These are phyloP conservation scores for Acanthurus tractus DNA, from an alignment of 2,797 vertebrate genomes.

Conservation along the genomic window DNA sequence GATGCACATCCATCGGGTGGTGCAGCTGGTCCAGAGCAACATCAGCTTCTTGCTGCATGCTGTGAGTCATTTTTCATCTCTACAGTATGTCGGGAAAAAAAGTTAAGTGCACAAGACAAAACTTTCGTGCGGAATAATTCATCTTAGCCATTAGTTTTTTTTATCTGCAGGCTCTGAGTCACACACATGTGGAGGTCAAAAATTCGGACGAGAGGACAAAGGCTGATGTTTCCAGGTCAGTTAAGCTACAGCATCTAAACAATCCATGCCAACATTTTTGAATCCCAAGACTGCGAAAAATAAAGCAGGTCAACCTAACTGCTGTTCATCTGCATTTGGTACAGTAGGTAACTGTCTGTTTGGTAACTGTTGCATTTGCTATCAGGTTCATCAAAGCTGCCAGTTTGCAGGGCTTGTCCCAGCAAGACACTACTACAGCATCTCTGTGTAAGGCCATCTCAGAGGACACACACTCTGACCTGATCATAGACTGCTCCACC, in stretches of 20 bases:
- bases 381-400: slow-evolving; percentile 94
- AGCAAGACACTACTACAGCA: slow-evolving; percentile 89
- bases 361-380: slow-evolving; percentile 1
- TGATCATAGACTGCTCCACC: slow-evolving; percentile 89
- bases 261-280: background rate
- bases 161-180: slow-evolving; percentile 91
- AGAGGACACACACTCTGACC: slow-evolving; percentile 84
- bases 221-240: slow-evolving; percentile 93
- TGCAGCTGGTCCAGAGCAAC: slow-evolving; percentile 92
- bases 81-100: background rate
- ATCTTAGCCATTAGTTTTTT: slow-evolving; percentile 15
- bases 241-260: background rate
- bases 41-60: slow-evolving; percentile 93
- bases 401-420: slow-evolving; percentile 93
- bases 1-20: slow-evolving; percentile 93
- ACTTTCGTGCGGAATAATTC: background rate
- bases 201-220: slow-evolving; percentile 90
- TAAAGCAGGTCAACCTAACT: background rate
- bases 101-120: background rate
- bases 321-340: background rate
- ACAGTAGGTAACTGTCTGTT: background rate
- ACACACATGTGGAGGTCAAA: slow-evolving; percentile 90
- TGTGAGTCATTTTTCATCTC: slow-evolving; percentile 83
- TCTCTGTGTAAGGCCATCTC: slow-evolving; percentile 92
- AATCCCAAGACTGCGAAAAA: background rate